These are phyloP conservation scores for Drosophila affinis DNA, from an alignment of 2,888 invertebrate species.

Conservation along the genomic window DNA sequence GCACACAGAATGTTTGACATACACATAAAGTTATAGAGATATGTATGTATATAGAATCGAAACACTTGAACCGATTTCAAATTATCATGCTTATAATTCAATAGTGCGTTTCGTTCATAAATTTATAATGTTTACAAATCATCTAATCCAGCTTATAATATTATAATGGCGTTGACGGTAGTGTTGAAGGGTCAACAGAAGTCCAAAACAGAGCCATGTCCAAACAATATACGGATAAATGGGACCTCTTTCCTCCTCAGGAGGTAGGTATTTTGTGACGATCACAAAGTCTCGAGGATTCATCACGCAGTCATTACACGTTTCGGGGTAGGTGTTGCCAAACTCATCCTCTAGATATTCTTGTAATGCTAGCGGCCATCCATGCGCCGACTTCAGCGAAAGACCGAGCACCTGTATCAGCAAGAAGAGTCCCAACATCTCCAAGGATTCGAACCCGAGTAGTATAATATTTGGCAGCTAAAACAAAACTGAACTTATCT, in stretches of 20 bases:
- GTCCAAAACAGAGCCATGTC: conserved; percentile 49
- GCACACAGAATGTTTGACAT: too few species aligned
- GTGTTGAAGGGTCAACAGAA: conserved; percentile 24
- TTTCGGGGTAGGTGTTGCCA: conserved; percentile 44
- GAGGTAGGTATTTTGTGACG: conserved; percentile 23
- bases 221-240: conserved; percentile 40
- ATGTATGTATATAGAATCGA: too few species aligned
- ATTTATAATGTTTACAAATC: not conserved
- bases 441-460: conserved; percentile 6
- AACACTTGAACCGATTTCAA: too few species aligned
- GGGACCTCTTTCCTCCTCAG: conserved; percentile 3
- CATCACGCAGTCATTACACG: conserved; percentile 47
- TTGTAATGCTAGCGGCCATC: not conserved
- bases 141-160: not conserved
- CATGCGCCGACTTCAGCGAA: not conserved
- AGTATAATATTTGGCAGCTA: not conserved
- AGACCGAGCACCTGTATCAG: conserved; percentile 33
- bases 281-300: conserved; percentile 59
- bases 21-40: too few species aligned
- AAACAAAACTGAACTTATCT: not conserved
- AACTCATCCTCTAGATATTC: conserved; percentile 48
- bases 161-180: conserved; percentile 31
- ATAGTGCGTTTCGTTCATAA: not conserved
- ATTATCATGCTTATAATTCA: too few species aligned
- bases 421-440: conserved; percentile 2